A percentile compares a stretch with the other conserved stretches of the same genome.
phyloP scores from a whole-genome alignment of 2,797 vertebrate species.

The Leptatherina wallacei region DNA sequence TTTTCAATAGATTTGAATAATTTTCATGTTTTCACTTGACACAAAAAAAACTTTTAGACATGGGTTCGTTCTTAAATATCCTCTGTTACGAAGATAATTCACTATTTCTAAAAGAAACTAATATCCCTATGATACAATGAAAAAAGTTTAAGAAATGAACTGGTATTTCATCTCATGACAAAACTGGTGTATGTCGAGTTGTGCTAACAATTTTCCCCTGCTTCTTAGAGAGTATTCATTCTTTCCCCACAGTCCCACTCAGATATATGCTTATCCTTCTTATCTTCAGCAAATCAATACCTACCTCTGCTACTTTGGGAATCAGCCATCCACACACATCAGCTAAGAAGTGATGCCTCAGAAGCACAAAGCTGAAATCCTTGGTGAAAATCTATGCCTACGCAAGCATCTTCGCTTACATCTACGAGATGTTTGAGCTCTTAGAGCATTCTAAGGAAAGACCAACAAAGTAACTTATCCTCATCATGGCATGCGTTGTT shows the following conservation, averaged over 20 bases:
- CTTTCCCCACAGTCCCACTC: constrained; percentile 59
- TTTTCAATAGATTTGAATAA: neutral
- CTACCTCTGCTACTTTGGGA: constrained; percentile 74
- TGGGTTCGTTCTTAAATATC: neutral
- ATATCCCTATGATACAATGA: constrained; percentile 27
- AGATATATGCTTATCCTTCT: constrained; percentile 70
- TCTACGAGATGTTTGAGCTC: constrained; percentile 42
- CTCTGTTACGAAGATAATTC: neutral
- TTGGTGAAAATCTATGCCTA: constrained; percentile 66
- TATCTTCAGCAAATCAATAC: constrained; percentile 77
- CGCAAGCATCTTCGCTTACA: constrained; percentile 51
- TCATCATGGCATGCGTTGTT: constrained; percentile 7
- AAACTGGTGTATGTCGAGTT: constrained; percentile 51
- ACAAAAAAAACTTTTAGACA: constrained; percentile 24
- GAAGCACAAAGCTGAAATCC: constrained; percentile 67
- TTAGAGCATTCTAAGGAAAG: constrained; percentile 23
- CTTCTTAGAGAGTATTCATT: constrained; percentile 54
- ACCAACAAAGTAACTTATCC: constrained; percentile 28
- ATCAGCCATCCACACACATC: constrained; percentile 68
- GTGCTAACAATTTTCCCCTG: constrained; percentile 60
- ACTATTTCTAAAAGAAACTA: constrained; percentile 17
- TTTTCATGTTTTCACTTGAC: constrained; percentile 14
- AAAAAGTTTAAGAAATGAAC: constrained; percentile 56
- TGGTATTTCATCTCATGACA: constrained; percentile 45
- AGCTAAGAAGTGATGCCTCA: constrained; percentile 62